Evolutionary conservation across 2,888 invertebrate genomes (phyloP).

Genomic region (Boloria selene): DNA sequence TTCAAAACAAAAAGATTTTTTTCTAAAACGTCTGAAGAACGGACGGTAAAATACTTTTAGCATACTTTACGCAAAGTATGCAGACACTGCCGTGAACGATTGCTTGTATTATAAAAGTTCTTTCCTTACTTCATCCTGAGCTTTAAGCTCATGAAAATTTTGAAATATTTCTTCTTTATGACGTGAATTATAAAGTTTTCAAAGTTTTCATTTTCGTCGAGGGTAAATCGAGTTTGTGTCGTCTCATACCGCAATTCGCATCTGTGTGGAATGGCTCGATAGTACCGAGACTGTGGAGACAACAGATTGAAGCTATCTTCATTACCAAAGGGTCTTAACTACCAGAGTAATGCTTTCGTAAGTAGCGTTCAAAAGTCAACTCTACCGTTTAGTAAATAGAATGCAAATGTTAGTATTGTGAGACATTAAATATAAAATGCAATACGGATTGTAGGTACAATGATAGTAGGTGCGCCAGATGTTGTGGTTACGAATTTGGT

Average conservation of each 20-base stretch:
- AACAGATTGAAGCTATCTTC: conserved; percentile 71
- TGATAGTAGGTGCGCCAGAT: conserved; percentile 68
- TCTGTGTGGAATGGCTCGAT: conserved; percentile 73
- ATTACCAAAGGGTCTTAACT: conserved; percentile 57
- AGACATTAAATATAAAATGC: conserved; percentile 65
- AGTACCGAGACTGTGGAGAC: conserved; percentile 67
- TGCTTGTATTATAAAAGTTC: conserved; percentile 1
- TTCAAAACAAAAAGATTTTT: neutral
- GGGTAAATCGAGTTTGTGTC: conserved; percentile 70
- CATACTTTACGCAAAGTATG: conserved; percentile 6
- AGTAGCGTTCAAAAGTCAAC: conserved; percentile 44
- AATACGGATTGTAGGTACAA: conserved; percentile 60
- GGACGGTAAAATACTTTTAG: conserved; percentile 1
- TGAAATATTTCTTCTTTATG: conserved; percentile 36
- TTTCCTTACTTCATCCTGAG: neutral
- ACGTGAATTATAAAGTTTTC: conserved; percentile 42
- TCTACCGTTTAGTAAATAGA: conserved; percentile 41
- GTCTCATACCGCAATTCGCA: conserved; percentile 64
- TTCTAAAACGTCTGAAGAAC: conserved; percentile 1
- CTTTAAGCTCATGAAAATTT: conserved; percentile 26
- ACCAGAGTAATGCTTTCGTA: conserved; percentile 46
- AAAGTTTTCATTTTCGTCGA: conserved; percentile 64
- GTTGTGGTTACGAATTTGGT: conserved; percentile 76
- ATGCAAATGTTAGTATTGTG: conserved; percentile 43
- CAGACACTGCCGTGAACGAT: neutral